Conservation (phyloP, 2,113 vertebrate genomes). For the Asarcornis scutulata region DNA sequence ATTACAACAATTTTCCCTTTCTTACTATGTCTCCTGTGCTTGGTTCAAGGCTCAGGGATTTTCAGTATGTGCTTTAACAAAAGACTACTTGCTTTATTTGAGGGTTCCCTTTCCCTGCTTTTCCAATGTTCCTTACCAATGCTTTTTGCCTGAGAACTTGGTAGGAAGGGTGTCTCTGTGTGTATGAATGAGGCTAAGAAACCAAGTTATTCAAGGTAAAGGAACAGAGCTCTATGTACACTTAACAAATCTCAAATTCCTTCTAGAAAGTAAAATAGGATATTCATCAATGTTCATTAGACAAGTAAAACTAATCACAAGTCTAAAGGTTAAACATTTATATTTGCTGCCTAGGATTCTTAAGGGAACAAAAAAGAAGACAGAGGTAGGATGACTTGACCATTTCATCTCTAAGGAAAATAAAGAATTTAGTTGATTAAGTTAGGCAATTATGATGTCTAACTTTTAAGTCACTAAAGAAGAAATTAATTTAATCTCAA, state of each 20-base stretch:
- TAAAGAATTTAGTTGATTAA: not conserved
- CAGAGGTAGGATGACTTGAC: not conserved
- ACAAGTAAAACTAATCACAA: not conserved
- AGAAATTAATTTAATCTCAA: not conserved
- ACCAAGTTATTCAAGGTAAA: not conserved
- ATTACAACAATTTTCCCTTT: not conserved
- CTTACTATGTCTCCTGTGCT: not conserved
- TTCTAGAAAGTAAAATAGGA: not conserved
- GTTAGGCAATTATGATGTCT: not conserved
- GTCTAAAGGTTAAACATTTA: not conserved
- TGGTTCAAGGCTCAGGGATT: not conserved
- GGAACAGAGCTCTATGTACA: not conserved
- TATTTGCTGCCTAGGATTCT: not conserved
- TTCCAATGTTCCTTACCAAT: not conserved
- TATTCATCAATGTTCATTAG: not conserved
- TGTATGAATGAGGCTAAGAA: not conserved
- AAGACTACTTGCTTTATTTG: not conserved
- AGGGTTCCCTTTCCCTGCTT: not conserved
- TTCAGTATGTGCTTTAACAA: not conserved
- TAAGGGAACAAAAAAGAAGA: not conserved
- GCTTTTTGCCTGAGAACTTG: not conserved
- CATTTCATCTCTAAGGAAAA: not conserved
- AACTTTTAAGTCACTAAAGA: not conserved
- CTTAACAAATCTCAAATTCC: not conserved
- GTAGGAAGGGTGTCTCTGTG: not conserved